Conservation (phyloP, 1,140 invertebrate species). For the Eufriesea mexicana region DNA sequence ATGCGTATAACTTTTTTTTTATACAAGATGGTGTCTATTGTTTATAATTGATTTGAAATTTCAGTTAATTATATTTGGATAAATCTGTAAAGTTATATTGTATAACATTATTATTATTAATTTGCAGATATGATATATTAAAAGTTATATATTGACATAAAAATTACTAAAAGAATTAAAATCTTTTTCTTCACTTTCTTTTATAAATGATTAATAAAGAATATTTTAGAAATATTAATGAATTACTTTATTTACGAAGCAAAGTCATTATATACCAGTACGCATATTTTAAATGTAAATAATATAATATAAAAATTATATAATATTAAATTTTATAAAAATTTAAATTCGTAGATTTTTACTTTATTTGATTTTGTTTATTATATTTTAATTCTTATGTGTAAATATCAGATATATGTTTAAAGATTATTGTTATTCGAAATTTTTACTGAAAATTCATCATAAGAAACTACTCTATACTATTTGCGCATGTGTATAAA, state of each 20-base stretch:
- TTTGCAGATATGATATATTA: not conserved
- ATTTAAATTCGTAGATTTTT: too few relatives aligned
- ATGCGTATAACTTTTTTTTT: not conserved
- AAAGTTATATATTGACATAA: not conserved
- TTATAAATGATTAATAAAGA: not conserved
- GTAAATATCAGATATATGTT: not conserved
- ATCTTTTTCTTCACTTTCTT: not conserved
- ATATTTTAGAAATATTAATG: not conserved
- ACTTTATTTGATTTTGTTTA: not conserved
- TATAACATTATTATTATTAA: not conserved
- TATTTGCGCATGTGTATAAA: constrained; percentile 8
- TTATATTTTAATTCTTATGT: not conserved
- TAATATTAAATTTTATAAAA: not conserved
- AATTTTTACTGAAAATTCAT: not conserved
- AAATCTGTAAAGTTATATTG: not conserved
- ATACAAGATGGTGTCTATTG: not conserved
- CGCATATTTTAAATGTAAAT: not conserved
- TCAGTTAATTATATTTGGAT: not conserved
- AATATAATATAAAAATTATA: not conserved
- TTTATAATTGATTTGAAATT: not conserved
- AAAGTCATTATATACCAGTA: not conserved
- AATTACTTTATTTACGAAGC: not conserved
- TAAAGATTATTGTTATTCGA: too few relatives aligned
- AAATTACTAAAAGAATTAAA: not conserved
- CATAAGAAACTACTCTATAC: not conserved